Percentiles rank a stretch among this genome's conserved stretches.
Conservation (phyloP, 1,140 invertebrate genomes). For the Pemphigus obesinymphae region DNA sequence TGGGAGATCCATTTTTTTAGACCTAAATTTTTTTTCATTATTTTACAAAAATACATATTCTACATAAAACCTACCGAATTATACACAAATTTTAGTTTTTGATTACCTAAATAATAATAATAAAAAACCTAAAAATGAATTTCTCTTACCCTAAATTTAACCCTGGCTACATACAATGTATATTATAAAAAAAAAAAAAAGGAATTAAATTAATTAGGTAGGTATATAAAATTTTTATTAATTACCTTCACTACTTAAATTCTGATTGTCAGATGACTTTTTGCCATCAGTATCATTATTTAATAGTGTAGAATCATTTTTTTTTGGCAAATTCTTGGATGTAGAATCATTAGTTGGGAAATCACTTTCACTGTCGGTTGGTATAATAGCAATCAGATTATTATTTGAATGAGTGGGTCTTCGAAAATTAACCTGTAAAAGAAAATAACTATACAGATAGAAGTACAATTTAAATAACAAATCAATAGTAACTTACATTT, state of each 20-base stretch:
- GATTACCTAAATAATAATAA: no score
- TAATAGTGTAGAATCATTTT: not conserved
- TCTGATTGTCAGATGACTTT: not conserved
- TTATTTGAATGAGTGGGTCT: conserved; percentile 31
- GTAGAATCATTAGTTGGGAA: not conserved
- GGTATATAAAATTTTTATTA: not conserved
- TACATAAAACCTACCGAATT: no score
- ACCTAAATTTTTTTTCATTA: no score
- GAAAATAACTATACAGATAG: not conserved
- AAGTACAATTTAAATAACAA: not conserved
- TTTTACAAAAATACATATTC: no score
- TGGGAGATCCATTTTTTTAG: no score
- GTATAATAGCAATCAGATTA: conserved; percentile 34
- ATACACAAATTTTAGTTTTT: no score
- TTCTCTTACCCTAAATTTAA: no score
- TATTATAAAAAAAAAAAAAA: not conserved
- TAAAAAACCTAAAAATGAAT: no score
- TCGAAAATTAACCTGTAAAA: conserved; percentile 22
- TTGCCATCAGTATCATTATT: not conserved
- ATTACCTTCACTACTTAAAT: conserved; percentile 12
- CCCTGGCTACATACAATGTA: no score
- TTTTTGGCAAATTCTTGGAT: not conserved
- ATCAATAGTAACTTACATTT: conserved; percentile 7
- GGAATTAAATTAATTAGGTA: no score
- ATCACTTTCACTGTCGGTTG: conserved; percentile 20